A percentile compares a stretch with the other conserved stretches of the same genome.
Evolutionary conservation across 2,888 invertebrate species (phyloP).

Genomic region (Nomada lathburiana): DNA sequence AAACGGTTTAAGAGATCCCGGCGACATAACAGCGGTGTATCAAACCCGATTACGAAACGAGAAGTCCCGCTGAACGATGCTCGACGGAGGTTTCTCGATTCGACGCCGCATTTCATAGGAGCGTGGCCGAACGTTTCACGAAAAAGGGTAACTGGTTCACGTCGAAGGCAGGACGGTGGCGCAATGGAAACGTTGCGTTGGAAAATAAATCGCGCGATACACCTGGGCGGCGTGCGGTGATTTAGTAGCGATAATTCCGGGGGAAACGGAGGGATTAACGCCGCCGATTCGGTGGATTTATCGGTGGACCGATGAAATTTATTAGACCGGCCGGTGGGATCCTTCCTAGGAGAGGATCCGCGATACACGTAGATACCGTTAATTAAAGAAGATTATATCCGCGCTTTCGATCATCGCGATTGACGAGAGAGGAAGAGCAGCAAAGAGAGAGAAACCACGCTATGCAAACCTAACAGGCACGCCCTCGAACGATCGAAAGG

Average conservation of each 20-base stretch:
- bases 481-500: constrained; percentile 48
- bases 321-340: constrained; percentile 45
- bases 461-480: constrained; percentile 57
- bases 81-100: constrained; percentile 15
- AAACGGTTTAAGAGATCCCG: background rate
- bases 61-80: constrained; percentile 3
- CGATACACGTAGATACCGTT: constrained; percentile 56
- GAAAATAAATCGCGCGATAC: constrained; percentile 36
- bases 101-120: background rate
- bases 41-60: constrained; percentile 20
- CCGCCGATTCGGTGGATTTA: constrained; percentile 61
- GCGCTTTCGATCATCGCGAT: constrained; percentile 53
- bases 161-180: background rate
- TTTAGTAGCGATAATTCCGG: constrained; percentile 54
- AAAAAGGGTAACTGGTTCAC: background rate
- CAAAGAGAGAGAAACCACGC: background rate
- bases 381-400: constrained; percentile 66
- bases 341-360: constrained; percentile 54
- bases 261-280: constrained; percentile 60
- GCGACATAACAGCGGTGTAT: background rate
- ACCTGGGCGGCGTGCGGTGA: constrained; percentile 11
- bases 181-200: constrained; percentile 4
- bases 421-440: background rate
- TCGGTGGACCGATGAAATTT: constrained; percentile 55
- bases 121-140: background rate